Evolutionary conservation across 2,888 invertebrate species (phyloP).

Genomic region (Hirtodrosophila alboralis): DNA sequence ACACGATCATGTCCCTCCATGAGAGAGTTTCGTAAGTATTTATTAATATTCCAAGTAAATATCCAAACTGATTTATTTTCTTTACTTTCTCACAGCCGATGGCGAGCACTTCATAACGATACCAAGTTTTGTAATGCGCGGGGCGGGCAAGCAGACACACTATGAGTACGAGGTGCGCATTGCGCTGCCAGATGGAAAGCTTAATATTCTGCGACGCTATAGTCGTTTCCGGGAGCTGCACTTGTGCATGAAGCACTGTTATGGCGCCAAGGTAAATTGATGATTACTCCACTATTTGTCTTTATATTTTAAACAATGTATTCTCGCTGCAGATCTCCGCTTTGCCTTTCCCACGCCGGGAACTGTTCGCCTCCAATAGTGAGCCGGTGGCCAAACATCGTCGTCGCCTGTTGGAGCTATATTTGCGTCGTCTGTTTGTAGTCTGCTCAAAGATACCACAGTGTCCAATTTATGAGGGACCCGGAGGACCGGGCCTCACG

Average conservation of each 20-base stretch:
- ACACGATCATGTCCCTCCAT: constrained; percentile 85
- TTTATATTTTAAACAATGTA: neutral
- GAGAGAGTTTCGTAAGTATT: constrained; percentile 82
- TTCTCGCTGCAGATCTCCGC: constrained; percentile 86
- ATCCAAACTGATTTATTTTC: neutral
- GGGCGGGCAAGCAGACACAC: constrained; percentile 93
- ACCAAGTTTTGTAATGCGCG: constrained; percentile 92
- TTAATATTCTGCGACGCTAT: constrained; percentile 93
- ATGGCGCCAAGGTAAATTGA: constrained; percentile 89
- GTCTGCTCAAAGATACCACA: constrained; percentile 89
- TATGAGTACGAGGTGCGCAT: constrained; percentile 96
- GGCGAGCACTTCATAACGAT: constrained; percentile 85
- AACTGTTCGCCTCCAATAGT: constrained; percentile 89
- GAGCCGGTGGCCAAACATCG: constrained; percentile 91
- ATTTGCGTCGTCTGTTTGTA: constrained; percentile 89
- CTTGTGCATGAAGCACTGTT: constrained; percentile 90
- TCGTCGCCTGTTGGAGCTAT: constrained; percentile 89
- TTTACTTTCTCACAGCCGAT: constrained; percentile 77
- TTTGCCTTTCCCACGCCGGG: constrained; percentile 92
- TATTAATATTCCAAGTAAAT: accelerated
- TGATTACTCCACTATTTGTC: too few relatives aligned
- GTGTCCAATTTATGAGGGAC: constrained; percentile 88
- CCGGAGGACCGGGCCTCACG: constrained; percentile 85
- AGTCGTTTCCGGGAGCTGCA: constrained; percentile 94
- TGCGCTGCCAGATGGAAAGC: constrained; percentile 88